These are phyloP conservation scores for Tragelaphus strepsiceros DNA, from an alignment of 2,113 vertebrate species.

Conservation along the genomic window DNA sequence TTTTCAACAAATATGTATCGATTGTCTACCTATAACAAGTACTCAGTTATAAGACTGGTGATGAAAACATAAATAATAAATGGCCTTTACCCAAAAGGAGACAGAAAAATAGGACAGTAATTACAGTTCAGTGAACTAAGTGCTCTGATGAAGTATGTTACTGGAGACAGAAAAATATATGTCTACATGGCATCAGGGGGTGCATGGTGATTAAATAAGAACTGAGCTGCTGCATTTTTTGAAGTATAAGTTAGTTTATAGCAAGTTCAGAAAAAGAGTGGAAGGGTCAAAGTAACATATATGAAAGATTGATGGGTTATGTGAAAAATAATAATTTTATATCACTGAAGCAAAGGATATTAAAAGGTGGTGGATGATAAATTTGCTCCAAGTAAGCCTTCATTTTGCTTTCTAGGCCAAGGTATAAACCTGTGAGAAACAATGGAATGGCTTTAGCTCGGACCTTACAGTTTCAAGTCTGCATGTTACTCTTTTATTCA, in stretches of 20 bases:
- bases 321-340: neutral
- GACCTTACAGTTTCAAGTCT: neutral
- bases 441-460: neutral
- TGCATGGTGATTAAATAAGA: neutral
- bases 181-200: neutral
- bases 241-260: neutral
- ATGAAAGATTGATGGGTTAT: neutral
- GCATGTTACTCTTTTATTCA: neutral
- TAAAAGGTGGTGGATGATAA: neutral
- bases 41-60: neutral
- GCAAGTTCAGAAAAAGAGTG: neutral
- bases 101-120: neutral
- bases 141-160: neutral
- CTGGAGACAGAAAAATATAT: neutral
- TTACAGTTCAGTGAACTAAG: constrained; percentile 11
- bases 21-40: neutral
- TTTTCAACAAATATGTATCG: neutral
- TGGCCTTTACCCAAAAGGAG: neutral
- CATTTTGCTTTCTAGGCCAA: neutral
- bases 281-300: neutral
- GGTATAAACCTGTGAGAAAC: neutral
- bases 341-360: neutral
- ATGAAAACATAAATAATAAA: constrained; percentile 1
- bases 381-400: neutral
- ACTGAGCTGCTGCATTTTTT: neutral